Evolutionary conservation across 2,797 vertebrate species (phyloP).

Genomic region (Falco naumanni): DNA sequence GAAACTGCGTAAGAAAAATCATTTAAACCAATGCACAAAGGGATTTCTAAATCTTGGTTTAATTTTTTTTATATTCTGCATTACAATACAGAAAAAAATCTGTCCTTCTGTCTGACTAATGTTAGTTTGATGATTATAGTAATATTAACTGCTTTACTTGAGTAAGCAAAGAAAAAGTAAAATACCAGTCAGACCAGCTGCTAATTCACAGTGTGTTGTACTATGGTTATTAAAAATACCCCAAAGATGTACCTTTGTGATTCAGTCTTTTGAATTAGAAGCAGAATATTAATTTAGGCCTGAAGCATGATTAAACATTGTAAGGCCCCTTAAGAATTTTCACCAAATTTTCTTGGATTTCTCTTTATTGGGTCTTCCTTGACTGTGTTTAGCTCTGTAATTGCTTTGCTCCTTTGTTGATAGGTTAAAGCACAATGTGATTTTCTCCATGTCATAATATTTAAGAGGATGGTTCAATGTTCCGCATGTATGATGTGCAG

Average conservation of each 20-base stretch:
- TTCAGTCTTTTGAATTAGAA: conserved; percentile 87
- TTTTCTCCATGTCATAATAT: conserved; percentile 82
- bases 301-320: conserved; percentile 86
- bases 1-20: conserved; percentile 14
- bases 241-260: conserved; percentile 86
- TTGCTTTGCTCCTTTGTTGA: conserved; percentile 86
- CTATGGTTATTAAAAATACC: conserved; percentile 87
- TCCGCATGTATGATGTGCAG: conserved; percentile 71
- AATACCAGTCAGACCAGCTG: conserved; percentile 84
- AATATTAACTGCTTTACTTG: conserved; percentile 88
- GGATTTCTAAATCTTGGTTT: conserved; percentile 50
- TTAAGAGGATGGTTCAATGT: conserved; percentile 77
- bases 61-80: conserved; percentile 62
- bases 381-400: conserved; percentile 85
- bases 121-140: conserved; percentile 85
- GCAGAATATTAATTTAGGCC: conserved; percentile 89
- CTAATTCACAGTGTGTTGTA: conserved; percentile 83
- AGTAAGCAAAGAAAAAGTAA: conserved; percentile 84
- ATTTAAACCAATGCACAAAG: conserved; percentile 56
- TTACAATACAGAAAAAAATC: conserved; percentile 67
- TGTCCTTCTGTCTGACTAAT: conserved; percentile 76
- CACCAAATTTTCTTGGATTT: conserved; percentile 86
- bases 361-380: conserved; percentile 85
- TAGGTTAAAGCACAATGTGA: conserved; percentile 82
- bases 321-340: conserved; percentile 85